Evolutionary conservation across 1,140 invertebrate genomes (phyloP).

Genomic region (Nomia melanderi): DNA sequence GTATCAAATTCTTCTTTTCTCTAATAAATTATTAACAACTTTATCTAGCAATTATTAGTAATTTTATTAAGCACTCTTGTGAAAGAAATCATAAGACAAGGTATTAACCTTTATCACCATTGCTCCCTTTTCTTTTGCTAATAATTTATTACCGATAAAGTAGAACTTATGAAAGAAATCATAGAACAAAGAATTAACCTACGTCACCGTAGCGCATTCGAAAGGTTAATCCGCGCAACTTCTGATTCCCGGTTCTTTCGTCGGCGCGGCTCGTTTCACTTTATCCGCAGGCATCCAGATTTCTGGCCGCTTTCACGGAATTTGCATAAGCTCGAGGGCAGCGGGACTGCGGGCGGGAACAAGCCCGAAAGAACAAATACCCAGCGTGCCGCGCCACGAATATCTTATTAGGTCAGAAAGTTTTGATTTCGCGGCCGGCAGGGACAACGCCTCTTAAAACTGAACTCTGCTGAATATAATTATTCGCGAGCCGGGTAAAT

Average conservation of each 20-base stretch:
- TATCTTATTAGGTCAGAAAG: conserved; percentile 67
- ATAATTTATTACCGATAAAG: no score
- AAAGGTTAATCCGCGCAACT: not conserved
- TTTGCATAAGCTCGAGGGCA: conserved; percentile 56
- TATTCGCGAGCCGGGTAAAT: conserved; percentile 59
- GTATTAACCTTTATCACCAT: no score
- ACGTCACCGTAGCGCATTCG: no score
- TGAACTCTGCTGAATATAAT: conserved; percentile 69
- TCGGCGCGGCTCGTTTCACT: not conserved
- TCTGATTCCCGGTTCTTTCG: not conserved
- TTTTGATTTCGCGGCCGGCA: conserved; percentile 54
- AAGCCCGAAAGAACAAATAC: conserved; percentile 52
- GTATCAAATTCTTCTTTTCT: no score
- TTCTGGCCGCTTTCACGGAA: conserved; percentile 36
- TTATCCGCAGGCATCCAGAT: not conserved
- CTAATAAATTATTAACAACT: no score
- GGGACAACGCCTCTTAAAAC: conserved; percentile 59
- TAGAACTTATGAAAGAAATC: no score
- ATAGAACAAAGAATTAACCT: no score
- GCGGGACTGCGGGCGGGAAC: not conserved
- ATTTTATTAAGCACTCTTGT: no score
- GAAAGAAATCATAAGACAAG: no score
- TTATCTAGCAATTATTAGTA: no score
- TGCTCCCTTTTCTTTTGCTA: no score
- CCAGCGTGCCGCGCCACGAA: conserved; percentile 46